Conservation (phyloP, 2,113 vertebrate species). For the Ameiurus melas region DNA sequence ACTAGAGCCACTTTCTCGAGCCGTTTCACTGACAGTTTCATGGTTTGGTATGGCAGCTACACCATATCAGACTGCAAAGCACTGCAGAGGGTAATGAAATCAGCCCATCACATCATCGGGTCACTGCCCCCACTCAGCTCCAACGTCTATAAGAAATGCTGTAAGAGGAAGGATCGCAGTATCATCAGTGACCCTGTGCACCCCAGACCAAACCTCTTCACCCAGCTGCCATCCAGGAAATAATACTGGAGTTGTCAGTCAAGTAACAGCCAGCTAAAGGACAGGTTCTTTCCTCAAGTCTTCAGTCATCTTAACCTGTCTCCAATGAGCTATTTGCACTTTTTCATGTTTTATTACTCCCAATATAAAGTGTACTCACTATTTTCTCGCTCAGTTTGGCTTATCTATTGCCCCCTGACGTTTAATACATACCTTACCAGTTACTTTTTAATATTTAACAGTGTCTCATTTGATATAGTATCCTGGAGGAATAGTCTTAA, state of each 20-base stretch:
- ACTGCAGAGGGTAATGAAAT: constrained; percentile 8
- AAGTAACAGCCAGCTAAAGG: background rate
- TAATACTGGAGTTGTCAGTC: background rate
- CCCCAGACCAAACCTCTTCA: background rate
- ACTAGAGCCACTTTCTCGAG: background rate
- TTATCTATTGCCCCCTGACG: background rate
- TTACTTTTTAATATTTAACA: background rate
- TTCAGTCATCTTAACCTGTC: background rate
- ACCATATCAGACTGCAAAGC: constrained; percentile 15
- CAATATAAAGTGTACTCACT: background rate
- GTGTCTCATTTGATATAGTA: background rate
- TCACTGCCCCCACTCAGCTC: constrained; percentile 18
- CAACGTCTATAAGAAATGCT: background rate
- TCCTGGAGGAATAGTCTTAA: background rate
- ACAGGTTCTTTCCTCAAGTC: background rate
- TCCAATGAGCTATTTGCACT: background rate
- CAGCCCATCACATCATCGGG: background rate
- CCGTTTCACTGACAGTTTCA: background rate
- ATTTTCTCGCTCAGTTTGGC: background rate
- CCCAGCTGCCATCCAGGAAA: constrained; percentile 8
- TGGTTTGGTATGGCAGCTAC: background rate
- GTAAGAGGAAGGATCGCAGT: constrained; percentile 5
- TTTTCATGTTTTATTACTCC: constrained; percentile 8
- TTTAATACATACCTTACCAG: background rate
- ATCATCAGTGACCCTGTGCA: constrained; percentile 21